Base-by-base conservation (phyloP, 1,140 invertebrate genomes). In the Pseudomyrmex concolor region DNA sequence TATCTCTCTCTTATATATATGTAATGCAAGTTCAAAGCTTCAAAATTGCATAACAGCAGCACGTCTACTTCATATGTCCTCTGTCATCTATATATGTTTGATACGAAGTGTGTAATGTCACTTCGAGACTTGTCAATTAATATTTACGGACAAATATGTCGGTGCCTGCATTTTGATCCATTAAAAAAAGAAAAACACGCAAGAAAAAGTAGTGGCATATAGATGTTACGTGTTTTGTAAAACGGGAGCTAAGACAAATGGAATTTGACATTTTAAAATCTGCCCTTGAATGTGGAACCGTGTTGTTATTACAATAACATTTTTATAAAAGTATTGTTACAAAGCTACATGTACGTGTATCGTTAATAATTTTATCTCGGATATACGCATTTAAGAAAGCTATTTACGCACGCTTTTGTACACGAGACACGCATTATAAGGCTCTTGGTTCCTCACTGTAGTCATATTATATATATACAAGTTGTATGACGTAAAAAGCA, bases 131-230 rank as follows among this genome's bases (percentile, higher is more conserved):
- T 88, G 73, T 84, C 67, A 86, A 77, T 86, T 85, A 72, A 59
- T 73, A 85, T 76, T 73, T 76, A 57, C 67, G 86, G 82, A 90
- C 73, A 70, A 71, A 88, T 84, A 84, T 93, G 93, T 94, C 93
- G 93, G 93, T 94, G 93, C 93, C 93, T 94, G 93, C 93, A 93
- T 93, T 90, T 81, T 86, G 64, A 82, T 66, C 72, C 72, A 54
- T 74, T 50, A 51, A 51, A 76, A 76, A 66, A 34, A 34, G 5
- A 34, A 34, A 34, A 34, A 34, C 34, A 34, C 4, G n/a, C 45
- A 83, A 60, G 19, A 55, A 19, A 55, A 67, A 63, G 68, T 83
- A 83, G 17, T 25, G 48, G 19, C 15, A 64, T 59, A 34, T 77
- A 50, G 13, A 51, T 51, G 50, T 5, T 82, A 83, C 62, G 63